These are phyloP conservation scores for Sebastes schlegelii DNA, from an alignment of 2,113 vertebrate genomes.

Conservation along the genomic window DNA sequence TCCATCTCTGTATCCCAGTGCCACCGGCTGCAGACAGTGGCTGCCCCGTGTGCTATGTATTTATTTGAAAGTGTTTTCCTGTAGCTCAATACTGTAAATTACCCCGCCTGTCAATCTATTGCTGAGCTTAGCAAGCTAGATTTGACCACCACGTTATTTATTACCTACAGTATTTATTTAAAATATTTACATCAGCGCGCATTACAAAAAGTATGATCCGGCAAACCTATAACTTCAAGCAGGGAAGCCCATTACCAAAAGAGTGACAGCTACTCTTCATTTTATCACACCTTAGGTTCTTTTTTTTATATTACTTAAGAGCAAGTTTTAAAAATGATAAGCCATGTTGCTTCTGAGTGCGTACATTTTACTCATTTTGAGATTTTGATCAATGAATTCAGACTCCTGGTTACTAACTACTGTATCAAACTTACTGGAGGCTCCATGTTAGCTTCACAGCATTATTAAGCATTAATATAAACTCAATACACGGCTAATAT, in stretches of 20 bases:
- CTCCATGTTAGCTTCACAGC: neutral
- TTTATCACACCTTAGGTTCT: neutral
- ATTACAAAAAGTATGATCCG: slow-evolving; percentile 48
- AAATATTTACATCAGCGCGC: slow-evolving; percentile 57
- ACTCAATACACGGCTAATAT: neutral
- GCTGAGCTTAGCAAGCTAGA: slow-evolving; percentile 45
- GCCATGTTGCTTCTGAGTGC: no score
- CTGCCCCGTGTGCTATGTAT: slow-evolving; percentile 26
- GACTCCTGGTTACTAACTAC: neutral
- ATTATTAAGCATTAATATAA: neutral
- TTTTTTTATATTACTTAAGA: neutral
- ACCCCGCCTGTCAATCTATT: slow-evolving; percentile 39
- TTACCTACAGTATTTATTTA: slow-evolving; percentile 53
- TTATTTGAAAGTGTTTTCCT: slow-evolving; percentile 55
- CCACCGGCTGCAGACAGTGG: slow-evolving; percentile 22
- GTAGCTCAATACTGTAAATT: slow-evolving; percentile 52
- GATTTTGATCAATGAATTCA: neutral
- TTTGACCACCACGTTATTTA: slow-evolving; percentile 45
- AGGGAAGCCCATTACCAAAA: slow-evolving; percentile 19
- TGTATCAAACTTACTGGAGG: neutral
- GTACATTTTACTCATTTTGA: neutral
- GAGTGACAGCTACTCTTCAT: slow-evolving; percentile 39
- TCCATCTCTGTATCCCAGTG: slow-evolving; percentile 1
- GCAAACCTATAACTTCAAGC: slow-evolving; percentile 4
- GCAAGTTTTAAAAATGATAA: no score